Base-by-base conservation (phyloP, 1,140 invertebrate genomes). In the Marisa cornuarietis region DNA sequence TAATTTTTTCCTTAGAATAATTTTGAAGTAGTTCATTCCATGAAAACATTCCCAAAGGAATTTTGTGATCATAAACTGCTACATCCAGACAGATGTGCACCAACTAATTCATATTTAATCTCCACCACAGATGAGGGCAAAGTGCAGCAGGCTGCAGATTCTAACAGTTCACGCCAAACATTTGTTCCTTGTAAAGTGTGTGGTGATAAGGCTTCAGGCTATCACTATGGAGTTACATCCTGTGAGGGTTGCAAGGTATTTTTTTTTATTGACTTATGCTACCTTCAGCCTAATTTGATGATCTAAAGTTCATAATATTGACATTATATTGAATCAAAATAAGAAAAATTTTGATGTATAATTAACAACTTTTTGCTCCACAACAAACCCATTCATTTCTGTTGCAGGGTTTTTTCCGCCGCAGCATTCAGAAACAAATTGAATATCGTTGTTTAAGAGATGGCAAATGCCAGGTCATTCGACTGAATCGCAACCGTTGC, bases 351-450 rank as follows among this genome's bases (percentile, higher is more conserved):
- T 1, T 68, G 6, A 68, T 24, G 65, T 11, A n/a, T n/a, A 31
- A 68, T 68, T 20, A 13, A 68, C 0, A 31, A 0, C 31, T 16
- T 68, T 11, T 68, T 68, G 13, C 31, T 20, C 31, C 31, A 16
- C 31, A n/a, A 13, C 13, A n/a, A n/a, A n/a, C 9, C 52, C 51
- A 62, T 79, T 42, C 78, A 31, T 79, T 66, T 26, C 65, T 81
- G 54, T 71, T 84, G 51, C 89, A 94, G 93, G 94, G 94, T 49
- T 95, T 95, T 90, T 95, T 95, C 87, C 91, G 94, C 49, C 90
- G 94, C 51, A 94, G 97, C 91, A 99, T 99, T 85, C 98, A 99
- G 91, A 99, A 99, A 90, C 97, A 99, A 92, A 99, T 99, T 86
- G 97, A 99, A 90, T 99, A 99, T 92, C 93, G 97, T 85, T 99